Conservation (phyloP, 2,888 invertebrate genomes). For the Helleia helle region DNA sequence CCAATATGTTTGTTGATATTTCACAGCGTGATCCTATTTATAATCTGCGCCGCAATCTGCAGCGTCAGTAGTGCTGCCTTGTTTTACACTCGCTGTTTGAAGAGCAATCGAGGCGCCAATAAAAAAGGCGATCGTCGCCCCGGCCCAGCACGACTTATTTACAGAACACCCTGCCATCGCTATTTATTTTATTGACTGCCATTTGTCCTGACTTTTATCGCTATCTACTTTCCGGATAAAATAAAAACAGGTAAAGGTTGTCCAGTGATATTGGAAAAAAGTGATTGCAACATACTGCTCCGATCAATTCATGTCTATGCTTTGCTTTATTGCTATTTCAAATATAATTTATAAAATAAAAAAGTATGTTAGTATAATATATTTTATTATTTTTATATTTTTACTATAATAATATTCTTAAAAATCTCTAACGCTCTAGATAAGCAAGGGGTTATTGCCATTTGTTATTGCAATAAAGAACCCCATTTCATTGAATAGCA, state of each 20-base stretch:
- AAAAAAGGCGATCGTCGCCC: conserved; percentile 73
- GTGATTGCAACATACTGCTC: conserved; percentile 10
- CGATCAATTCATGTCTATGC: too few relatives aligned
- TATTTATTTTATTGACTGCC: conserved; percentile 75
- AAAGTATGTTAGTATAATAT: neutral
- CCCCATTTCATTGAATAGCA: conserved; percentile 3
- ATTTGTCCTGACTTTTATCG: conserved; percentile 72
- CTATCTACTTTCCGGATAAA: conserved; percentile 64
- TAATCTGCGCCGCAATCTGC: conserved; percentile 64
- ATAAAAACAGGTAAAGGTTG: conserved; percentile 56
- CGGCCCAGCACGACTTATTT: conserved; percentile 66
- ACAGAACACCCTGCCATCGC: conserved; percentile 70
- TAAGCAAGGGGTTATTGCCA: conserved; percentile 5
- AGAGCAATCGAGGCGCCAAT: conserved; percentile 74
- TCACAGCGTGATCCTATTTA: conserved; percentile 47
- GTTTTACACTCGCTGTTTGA: conserved; percentile 63
- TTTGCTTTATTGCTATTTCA: neutral
- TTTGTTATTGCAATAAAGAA: conserved; percentile 16
- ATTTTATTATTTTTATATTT: neutral
- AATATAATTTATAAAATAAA: neutral
- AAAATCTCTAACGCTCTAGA: too few relatives aligned
- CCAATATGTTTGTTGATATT: conserved; percentile 23
- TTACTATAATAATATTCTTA: too few relatives aligned
- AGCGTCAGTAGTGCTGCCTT: conserved; percentile 48
- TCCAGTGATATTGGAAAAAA: conserved; percentile 22